Evolutionary conservation across 2,113 vertebrate species (phyloP), one percentile per base, ranked within the genome.

Genomic region (Vimba vimba): DNA sequence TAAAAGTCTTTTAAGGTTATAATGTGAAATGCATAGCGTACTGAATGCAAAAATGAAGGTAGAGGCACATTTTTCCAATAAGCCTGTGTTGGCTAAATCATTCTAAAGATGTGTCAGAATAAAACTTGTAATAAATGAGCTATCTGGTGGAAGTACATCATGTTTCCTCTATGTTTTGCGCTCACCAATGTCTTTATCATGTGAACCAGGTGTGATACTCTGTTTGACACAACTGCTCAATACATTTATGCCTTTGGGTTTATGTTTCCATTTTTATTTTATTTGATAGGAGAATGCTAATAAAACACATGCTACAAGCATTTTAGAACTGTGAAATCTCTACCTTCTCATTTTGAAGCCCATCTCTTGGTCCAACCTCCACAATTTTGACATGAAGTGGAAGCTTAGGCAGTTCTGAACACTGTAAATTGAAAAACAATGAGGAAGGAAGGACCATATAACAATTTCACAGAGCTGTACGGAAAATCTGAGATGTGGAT

Each of bases 281-380:
- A 66, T 30, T 3, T 66, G 6, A 39, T 43, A 43, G 19, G 19
- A 39, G 33, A 71, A 71, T 71, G 68, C 19, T 12, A 23, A 71
- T 6, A 21, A 71, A 43, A 71, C 36, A 43, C 68, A 77, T 23
- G 11, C 55, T 39, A 3, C 27, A 59, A 39, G 21, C 30, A 13
- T 4, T 55, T 55, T 23, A 47, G 9, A 36, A 50, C 13, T 4
- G 30, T 23, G n/a, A 75, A 76, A 55, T n/a, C 88, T 9, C 19
- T 95, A 99, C 98, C 96, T 97, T 98, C 94, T 99, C 98, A 94
- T 99, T 99, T 91, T 99, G 98, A 88, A 99, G 94, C 86, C 97
- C 97, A 91, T 99, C 97, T 89, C 97, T 95, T 19, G 98, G 98
- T 68, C 97, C 98, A 90, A 99, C 98, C 95, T 99, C 97, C 78